phyloP scores from a whole-genome alignment of 2,113 vertebrate genomes.

The Caretta caretta region DNA sequence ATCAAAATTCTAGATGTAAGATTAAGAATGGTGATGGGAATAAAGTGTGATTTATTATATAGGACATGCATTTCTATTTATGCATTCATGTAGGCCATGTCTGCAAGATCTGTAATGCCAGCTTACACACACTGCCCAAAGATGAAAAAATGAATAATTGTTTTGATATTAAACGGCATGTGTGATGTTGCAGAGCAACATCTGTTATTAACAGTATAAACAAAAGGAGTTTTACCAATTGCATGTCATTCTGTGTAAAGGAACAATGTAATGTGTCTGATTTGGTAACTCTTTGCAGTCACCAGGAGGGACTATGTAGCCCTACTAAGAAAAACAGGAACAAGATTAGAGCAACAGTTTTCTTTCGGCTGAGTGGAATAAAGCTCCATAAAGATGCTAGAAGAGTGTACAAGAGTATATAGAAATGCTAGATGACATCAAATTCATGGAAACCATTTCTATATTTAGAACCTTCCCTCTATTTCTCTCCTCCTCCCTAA shows the following conservation, averaged over 20 bases:
- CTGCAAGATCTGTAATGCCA: conserved; percentile 70
- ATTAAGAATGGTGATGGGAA: conserved; percentile 33
- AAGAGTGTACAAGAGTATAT: neutral
- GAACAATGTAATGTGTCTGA: conserved; percentile 47
- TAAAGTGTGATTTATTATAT: conserved; percentile 60
- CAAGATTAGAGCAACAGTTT: conserved; percentile 57
- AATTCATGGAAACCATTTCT: neutral
- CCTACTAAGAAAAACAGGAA: conserved; percentile 69
- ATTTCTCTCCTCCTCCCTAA: neutral
- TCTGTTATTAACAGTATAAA: conserved; percentile 79
- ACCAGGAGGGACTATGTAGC: conserved; percentile 44
- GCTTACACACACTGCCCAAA: conserved; percentile 73
- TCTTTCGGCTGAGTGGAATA: conserved; percentile 34
- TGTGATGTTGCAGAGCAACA: conserved; percentile 76
- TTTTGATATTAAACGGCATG: conserved; percentile 82
- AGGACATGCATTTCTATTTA: conserved; percentile 59
- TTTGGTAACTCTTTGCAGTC: conserved; percentile 19
- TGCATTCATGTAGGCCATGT: conserved; percentile 60
- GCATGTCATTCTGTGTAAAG: conserved; percentile 47
- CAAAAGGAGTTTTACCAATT: conserved; percentile 69
- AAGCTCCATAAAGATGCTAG: conserved; percentile 1
- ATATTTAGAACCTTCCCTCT: neutral
- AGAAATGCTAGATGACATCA: neutral
- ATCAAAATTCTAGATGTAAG: conserved; percentile 27
- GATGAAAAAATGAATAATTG: conserved; percentile 82